Conservation (phyloP, 1,140 invertebrate genomes). For the Lasioglossum baleicum region DNA sequence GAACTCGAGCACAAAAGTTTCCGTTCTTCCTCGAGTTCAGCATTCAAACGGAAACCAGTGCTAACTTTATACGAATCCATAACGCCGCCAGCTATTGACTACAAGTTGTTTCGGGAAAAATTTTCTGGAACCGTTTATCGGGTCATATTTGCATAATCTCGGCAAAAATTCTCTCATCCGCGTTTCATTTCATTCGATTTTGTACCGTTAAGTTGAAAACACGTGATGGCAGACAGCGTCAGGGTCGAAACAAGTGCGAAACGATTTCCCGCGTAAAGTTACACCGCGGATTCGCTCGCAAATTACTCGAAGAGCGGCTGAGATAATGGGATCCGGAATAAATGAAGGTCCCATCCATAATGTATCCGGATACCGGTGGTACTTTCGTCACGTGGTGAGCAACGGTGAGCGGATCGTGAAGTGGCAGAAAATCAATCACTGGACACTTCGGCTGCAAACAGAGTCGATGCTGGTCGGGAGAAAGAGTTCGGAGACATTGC, state of each 20-base stretch:
- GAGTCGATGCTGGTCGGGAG: slow-evolving; percentile 11
- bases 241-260: not conserved
- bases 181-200: too few species aligned
- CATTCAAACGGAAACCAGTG: slow-evolving; percentile 13
- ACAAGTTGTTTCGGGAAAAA: not conserved
- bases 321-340: slow-evolving; percentile 54
- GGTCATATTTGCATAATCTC: not conserved
- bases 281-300: slow-evolving; percentile 35
- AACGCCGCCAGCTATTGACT: not conserved
- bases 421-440: slow-evolving; percentile 59
- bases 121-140: not conserved
- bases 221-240: too few species aligned
- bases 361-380: slow-evolving; percentile 40
- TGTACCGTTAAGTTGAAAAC: too few species aligned
- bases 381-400: slow-evolving; percentile 48
- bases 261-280: not conserved
- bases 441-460: slow-evolving; percentile 46
- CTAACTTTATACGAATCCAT: not conserved
- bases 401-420: slow-evolving; percentile 39
- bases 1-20: slow-evolving; percentile 17
- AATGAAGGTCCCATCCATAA: slow-evolving; percentile 47
- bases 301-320: slow-evolving; percentile 44
- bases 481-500: not conserved
- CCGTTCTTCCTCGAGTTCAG: not conserved
- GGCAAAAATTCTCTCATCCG: not conserved